phyloP scores from a whole-genome alignment of 2,113 vertebrate species.

The Meleagris gallopavo region DNA sequence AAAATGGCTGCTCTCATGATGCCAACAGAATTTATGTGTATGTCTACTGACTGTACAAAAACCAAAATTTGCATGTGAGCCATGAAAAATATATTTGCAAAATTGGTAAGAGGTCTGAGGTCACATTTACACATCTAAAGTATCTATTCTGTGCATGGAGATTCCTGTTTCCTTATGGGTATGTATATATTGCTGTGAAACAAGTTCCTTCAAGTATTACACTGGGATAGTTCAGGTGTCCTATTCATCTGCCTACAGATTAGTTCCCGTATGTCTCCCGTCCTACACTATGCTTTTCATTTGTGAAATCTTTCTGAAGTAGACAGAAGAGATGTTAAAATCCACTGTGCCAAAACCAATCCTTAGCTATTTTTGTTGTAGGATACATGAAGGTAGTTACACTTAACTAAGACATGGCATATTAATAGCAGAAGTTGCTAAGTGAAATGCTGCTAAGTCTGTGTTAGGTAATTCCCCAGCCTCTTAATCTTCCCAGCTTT shows the following conservation, averaged over 20 bases:
- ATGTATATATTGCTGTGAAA: background rate
- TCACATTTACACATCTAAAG: conserved; percentile 5
- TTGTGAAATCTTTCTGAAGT: background rate
- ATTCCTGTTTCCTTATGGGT: background rate
- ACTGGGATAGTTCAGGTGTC: background rate
- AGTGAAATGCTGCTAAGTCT: background rate
- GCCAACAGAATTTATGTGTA: background rate
- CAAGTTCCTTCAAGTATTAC: background rate
- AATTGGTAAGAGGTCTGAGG: background rate
- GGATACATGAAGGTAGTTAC: background rate
- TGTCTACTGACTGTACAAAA: background rate
- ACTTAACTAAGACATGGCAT: background rate
- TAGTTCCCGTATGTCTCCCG: background rate
- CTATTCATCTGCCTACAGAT: background rate
- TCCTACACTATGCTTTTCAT: background rate
- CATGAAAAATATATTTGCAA: background rate
- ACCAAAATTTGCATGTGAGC: background rate
- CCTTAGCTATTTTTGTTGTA: background rate
- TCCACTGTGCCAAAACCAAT: background rate
- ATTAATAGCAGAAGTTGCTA: background rate
- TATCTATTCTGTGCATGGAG: background rate
- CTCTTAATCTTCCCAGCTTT: background rate
- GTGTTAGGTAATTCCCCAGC: background rate
- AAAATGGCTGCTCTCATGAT: background rate
- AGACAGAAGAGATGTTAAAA: background rate